These are phyloP conservation scores for Nylanderia fulva DNA, from an alignment of 1,140 invertebrate genomes.

Conservation along the genomic window DNA sequence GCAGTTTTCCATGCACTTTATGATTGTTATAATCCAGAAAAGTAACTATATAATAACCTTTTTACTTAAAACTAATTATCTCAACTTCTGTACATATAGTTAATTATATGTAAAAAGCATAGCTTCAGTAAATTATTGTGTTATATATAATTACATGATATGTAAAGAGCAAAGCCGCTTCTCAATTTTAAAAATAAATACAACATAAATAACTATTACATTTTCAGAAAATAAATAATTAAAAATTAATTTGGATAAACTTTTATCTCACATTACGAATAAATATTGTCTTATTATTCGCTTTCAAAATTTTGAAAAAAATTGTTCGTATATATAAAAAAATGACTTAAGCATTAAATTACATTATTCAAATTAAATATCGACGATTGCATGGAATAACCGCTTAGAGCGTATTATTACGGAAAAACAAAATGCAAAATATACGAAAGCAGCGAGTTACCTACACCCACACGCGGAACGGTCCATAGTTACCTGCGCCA, in stretches of 20 bases:
- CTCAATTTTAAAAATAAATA: not conserved
- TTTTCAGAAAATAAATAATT: not conserved
- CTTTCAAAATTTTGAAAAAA: not conserved
- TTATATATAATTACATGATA: too few species aligned
- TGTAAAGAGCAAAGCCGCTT: too few species aligned
- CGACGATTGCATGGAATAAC: not conserved
- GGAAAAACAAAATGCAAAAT: conserved; percentile 3
- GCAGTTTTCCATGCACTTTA: not conserved
- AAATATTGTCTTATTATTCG: not conserved
- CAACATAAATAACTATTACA: not conserved
- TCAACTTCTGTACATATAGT: not conserved
- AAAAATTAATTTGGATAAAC: not conserved
- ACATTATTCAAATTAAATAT: not conserved
- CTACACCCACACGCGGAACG: not conserved
- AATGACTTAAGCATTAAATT: not conserved
- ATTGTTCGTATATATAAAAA: not conserved
- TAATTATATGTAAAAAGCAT: not conserved
- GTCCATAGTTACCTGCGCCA: conserved; percentile 21
- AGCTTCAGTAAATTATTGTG: too few species aligned
- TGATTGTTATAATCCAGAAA: not conserved
- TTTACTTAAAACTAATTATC: not conserved
- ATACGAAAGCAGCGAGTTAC: not conserved
- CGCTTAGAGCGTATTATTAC: not conserved
- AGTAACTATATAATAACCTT: not conserved
- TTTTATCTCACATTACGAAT: not conserved